A percentile compares a stretch with the other conserved stretches of the same genome.
phyloP scores from a whole-genome alignment of 1,140 invertebrate species.

The Scylla paramamosain region DNA sequence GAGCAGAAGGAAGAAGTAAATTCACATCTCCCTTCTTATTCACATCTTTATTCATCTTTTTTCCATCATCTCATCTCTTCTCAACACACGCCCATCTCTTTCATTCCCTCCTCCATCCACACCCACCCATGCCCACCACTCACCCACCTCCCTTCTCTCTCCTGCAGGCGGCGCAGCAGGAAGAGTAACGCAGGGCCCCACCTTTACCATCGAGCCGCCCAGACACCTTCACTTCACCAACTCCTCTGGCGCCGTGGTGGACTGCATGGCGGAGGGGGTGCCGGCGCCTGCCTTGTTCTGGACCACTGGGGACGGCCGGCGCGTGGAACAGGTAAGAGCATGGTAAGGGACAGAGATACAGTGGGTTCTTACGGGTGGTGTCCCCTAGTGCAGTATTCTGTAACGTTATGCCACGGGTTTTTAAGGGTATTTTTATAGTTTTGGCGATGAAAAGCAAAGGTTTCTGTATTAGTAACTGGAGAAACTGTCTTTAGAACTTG shows the following conservation, averaged over 20 bases:
- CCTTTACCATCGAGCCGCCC: conserved; percentile 32
- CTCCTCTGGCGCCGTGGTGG: conserved; percentile 36
- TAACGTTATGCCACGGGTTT: no score
- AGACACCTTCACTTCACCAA: conserved; percentile 37
- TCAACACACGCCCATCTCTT: neutral
- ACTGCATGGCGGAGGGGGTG: conserved; percentile 44
- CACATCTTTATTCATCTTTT: no score
- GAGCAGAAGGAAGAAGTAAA: no score
- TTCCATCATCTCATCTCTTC: neutral
- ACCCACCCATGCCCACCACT: no score
- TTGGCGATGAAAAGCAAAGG: no score
- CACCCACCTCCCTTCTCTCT: neutral
- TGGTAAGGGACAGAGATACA: no score
- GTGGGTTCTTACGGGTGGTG: no score
- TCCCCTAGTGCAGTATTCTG: no score
- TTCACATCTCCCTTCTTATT: no score
- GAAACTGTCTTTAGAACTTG: no score
- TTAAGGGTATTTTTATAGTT: no score
- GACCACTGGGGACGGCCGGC: conserved; percentile 31
- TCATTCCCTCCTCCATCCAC: neutral
- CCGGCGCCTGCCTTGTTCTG: conserved; percentile 30
- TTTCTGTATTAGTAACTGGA: neutral
- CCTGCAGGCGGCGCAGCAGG: neutral
- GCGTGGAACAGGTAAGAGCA: conserved; percentile 15
- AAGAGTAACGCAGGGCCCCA: conserved; percentile 35